Evolutionary conservation across 2,888 invertebrate species (phyloP).

Genomic region (Chymomyza amoena): DNA sequence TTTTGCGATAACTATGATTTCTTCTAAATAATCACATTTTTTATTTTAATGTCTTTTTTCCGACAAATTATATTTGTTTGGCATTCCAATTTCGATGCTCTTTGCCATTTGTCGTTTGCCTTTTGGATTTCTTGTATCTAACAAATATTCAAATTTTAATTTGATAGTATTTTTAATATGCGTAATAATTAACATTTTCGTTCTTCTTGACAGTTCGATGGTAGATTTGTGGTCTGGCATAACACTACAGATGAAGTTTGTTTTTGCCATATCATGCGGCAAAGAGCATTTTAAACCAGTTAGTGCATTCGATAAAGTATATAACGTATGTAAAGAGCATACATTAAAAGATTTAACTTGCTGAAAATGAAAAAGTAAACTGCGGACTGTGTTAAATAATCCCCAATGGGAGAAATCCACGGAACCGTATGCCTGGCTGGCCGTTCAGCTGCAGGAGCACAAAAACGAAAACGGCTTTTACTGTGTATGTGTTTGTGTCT

Average conservation of each 20-base stretch:
- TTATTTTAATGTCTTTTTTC: slow-evolving; percentile 26
- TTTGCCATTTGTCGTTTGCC: slow-evolving; percentile 19
- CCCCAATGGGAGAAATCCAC: not conserved
- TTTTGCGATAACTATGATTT: slow-evolving; percentile 16
- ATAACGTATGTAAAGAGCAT: no score
- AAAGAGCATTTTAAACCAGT: no score
- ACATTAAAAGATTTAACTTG: no score
- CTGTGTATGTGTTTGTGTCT: slow-evolving; percentile 9
- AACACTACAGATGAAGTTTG: no score
- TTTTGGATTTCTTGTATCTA: slow-evolving; percentile 17
- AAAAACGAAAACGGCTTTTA: not conserved
- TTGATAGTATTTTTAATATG: slow-evolving; percentile 51
- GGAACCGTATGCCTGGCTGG: not conserved
- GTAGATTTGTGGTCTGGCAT: not conserved
- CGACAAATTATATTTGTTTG: slow-evolving; percentile 35
- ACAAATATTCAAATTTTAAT: slow-evolving; percentile 55
- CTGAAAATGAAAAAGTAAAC: not conserved
- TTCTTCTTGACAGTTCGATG: slow-evolving; percentile 25
- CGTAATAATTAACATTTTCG: slow-evolving; percentile 33
- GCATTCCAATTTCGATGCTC: slow-evolving; percentile 2
- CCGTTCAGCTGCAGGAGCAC: not conserved
- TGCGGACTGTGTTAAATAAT: not conserved
- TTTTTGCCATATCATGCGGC: no score
- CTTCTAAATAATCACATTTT: slow-evolving; percentile 27
- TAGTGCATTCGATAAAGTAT: no score